Conservation (phyloP, 2,113 vertebrate species). For the Apodemus sylvaticus region DNA sequence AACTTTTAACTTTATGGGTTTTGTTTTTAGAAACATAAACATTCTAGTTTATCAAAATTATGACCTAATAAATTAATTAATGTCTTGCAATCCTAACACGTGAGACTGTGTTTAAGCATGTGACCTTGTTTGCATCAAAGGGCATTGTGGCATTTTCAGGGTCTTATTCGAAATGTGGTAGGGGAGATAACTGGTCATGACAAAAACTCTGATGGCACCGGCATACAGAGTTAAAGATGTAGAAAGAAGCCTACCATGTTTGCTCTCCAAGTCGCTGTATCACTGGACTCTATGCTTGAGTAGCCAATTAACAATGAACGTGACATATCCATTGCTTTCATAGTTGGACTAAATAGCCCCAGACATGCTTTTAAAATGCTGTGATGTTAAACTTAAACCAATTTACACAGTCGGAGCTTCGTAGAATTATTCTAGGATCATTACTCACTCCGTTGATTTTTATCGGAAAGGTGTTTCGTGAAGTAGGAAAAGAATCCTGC, state of each 20-base stretch:
- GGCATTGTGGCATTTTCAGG: neutral
- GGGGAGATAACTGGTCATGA: neutral
- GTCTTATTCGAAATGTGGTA: neutral
- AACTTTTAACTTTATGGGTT: neutral
- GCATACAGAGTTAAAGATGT: neutral
- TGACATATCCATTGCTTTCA: conserved; percentile 2
- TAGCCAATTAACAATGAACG: conserved; percentile 38
- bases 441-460: conserved; percentile 41
- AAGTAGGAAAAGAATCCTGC: conserved; percentile 47
- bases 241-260: neutral
- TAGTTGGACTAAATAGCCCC: neutral
- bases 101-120: conserved; percentile 16
- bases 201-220: neutral
- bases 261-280: neutral
- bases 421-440: conserved; percentile 3
- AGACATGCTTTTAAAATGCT: neutral
- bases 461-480: neutral
- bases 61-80: neutral
- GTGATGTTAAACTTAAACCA: conserved; percentile 16
- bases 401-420: conserved; percentile 3
- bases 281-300: neutral
- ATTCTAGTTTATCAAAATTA: neutral
- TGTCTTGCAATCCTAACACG: neutral
- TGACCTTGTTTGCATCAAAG: neutral
- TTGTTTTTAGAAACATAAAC: conserved; percentile 21